Evolutionary conservation across 2,888 invertebrate species (phyloP).

Genomic region (Noctuana brunneofusca): DNA sequence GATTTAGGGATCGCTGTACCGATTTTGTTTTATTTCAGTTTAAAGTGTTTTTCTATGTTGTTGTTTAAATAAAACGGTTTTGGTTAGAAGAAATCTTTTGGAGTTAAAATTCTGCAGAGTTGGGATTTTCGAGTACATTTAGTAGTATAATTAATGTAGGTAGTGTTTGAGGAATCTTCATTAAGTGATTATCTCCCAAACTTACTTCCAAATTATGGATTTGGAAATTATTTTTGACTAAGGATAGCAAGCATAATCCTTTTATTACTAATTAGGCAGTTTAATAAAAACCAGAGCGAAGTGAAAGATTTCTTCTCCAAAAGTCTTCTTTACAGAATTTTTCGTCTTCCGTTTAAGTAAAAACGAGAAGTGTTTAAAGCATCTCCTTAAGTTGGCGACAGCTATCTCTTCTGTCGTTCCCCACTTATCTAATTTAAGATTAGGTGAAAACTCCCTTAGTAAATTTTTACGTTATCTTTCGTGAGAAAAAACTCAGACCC

Average conservation of each 20-base stretch:
- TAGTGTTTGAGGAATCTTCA: too few species aligned
- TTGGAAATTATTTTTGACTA: not conserved
- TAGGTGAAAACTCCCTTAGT: conserved; percentile 61
- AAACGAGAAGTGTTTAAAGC: conserved; percentile 18
- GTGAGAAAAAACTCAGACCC: conserved; percentile 50
- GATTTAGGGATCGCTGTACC: conserved; percentile 30
- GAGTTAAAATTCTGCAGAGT: not conserved
- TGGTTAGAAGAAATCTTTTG: not conserved
- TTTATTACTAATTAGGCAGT: not conserved
- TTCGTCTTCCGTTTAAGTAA: not conserved
- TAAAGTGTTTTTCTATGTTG: conserved; percentile 17
- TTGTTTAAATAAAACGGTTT: conserved; percentile 4
- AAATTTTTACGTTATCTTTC: conserved; percentile 46
- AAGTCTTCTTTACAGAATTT: not conserved
- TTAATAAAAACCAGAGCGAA: not conserved
- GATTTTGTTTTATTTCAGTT: conserved; percentile 7
- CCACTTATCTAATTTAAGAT: conserved; percentile 69
- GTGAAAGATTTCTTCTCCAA: not conserved
- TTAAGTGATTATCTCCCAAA: too few species aligned
- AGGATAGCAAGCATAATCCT: not conserved
- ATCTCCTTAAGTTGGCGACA: conserved; percentile 41
- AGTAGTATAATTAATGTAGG: too few species aligned
- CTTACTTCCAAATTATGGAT: too few species aligned
- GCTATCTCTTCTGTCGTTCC: conserved; percentile 57
- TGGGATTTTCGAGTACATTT: too few species aligned